Base-by-base conservation (phyloP, 1,140 invertebrate genomes). In the Zaprionus tsacasi region DNA sequence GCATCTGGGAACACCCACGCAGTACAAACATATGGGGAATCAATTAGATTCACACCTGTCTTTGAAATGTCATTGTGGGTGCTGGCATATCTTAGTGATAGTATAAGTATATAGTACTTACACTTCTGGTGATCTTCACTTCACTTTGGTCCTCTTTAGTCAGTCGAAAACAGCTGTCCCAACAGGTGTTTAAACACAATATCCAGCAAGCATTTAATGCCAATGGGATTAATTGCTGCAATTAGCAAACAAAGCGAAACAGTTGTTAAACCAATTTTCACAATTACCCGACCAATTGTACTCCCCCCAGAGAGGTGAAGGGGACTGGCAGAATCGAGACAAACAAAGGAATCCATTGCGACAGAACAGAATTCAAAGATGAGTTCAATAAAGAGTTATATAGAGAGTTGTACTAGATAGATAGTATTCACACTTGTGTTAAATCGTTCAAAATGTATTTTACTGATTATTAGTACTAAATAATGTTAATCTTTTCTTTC, bases 381-480 rank as follows among this genome's bases (percentile, higher is more conserved):
- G 40, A 45, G n/a, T 45, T 7, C 40, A 45, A 45, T 10, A 36
- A 36, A 57, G 25, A 13, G 25, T n/a, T n/a, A 13, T 48, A 57
- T 70, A 45, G 6, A 21, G 21, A 21, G 21, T 21, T 21, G 21
- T 21, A 21, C 21, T 21, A 21, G 21, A 21, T 15, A 45, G n/a
- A 15, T 15, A 45, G n/a, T 17, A 45, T 15, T 45, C 40, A 45
- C n/a, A 45, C 8, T 7, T 45, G 43, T 75, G 67, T 70, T 75
- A 75, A 70, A 75, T 76, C 80, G 88, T 89, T 88, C 81, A 80
- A 89, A 88, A 88, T 88, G 74, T 88, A 80, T 68, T 76, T 87
- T 87, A 87, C 72, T 88, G 80, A 89, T 83, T 74, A 83, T 87
- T 76, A 83, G 78, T 81, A 82, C 76, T 85, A 91, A 91, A 88